phyloP scores from a whole-genome alignment of 2,888 invertebrate species.

The Cristatella mucedo region DNA sequence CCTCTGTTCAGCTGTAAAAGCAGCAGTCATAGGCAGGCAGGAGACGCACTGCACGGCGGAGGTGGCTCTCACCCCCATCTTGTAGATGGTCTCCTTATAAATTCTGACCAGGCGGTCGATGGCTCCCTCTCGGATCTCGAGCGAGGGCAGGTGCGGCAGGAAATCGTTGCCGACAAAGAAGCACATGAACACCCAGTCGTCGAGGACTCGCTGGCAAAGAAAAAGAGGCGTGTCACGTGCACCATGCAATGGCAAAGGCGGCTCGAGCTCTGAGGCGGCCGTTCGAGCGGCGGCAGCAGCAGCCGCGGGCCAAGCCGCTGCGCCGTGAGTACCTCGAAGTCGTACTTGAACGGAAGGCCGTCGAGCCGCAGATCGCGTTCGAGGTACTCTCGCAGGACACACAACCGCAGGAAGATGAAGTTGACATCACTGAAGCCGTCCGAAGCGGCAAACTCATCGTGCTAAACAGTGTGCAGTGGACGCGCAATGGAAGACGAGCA shows the following conservation, averaged over 20 bases:
- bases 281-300: not conserved
- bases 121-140: constrained; percentile 91
- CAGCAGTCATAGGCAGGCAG: too few relatives aligned
- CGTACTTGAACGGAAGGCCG: constrained; percentile 77
- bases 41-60: constrained; percentile 3
- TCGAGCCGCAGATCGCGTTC: constrained; percentile 68
- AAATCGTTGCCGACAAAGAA: constrained; percentile 99
- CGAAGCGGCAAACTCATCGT: constrained; percentile 43
- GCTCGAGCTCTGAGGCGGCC: not conserved
- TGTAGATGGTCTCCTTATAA: constrained; percentile 84
- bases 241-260: not conserved
- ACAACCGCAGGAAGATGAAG: constrained; percentile 74
- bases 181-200: constrained; percentile 97
- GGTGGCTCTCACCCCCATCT: constrained; percentile 50
- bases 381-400: constrained; percentile 79
- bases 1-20: too few relatives aligned
- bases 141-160: constrained; percentile 85
- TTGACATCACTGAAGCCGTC: constrained; percentile 51
- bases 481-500: too few relatives aligned
- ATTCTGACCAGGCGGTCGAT: constrained; percentile 79
- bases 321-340: constrained; percentile 53
- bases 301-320: not conserved
- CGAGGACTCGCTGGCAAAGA: constrained; percentile 53
- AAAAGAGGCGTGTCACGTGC: too few relatives aligned
- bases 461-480: too few relatives aligned